These are phyloP conservation scores for Glaucopsyche alexis DNA, from an alignment of 2,888 invertebrate species.

Conservation along the genomic window DNA sequence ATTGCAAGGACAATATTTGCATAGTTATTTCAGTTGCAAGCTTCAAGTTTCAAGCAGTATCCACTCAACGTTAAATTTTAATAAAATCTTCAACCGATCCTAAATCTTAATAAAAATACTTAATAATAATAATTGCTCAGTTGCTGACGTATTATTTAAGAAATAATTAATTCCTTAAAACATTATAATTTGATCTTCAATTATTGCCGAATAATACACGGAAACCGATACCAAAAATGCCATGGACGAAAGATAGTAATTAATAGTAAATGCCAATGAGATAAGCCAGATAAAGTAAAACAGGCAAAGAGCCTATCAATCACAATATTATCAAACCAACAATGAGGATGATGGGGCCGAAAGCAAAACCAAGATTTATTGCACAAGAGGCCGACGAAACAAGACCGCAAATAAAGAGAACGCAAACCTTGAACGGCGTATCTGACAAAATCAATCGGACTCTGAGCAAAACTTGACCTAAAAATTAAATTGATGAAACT, in stretches of 20 bases:
- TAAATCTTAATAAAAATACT: not conserved
- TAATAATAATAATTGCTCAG: too few species aligned
- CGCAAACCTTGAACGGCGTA: conserved; percentile 75
- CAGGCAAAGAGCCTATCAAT: conserved; percentile 68
- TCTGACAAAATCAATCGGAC: conserved; percentile 79
- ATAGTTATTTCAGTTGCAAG: not conserved
- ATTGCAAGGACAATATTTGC: not conserved
- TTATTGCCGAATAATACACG: not conserved
- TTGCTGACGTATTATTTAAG: not conserved
- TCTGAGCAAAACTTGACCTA: conserved; percentile 75
- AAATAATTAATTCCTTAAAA: not conserved
- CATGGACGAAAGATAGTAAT: conserved; percentile 25
- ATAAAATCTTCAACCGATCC: not conserved
- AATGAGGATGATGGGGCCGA: conserved; percentile 72
- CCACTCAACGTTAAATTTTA: not conserved
- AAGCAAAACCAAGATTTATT: conserved; percentile 72
- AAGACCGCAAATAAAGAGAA: conserved; percentile 79
- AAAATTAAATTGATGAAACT: conserved; percentile 68
- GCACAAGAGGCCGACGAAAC: conserved; percentile 76
- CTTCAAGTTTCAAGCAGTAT: not conserved
- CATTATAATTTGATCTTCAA: conserved; percentile 3
- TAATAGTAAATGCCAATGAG: conserved; percentile 10
- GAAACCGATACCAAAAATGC: conserved; percentile 9
- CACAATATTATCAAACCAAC: conserved; percentile 70
- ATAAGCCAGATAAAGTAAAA: conserved; percentile 35